Evolutionary conservation across 2,888 invertebrate genomes (phyloP).

Genomic region (Drosophila fungiperda): DNA sequence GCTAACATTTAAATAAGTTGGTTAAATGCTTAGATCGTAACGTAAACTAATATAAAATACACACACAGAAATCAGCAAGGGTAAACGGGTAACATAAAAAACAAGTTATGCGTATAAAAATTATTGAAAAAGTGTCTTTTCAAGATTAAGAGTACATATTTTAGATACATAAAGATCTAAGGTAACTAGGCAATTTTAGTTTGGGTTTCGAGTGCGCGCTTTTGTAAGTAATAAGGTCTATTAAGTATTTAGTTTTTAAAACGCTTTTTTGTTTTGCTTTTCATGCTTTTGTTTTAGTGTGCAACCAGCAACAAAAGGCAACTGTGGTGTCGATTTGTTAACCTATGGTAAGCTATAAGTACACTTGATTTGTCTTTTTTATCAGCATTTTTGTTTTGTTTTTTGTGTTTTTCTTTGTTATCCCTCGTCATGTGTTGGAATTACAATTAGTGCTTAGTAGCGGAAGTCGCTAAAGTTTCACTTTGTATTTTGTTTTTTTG

Average conservation of each 20-base stretch:
- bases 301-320: conserved; percentile 60
- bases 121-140: conserved; percentile 19
- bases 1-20: conserved; percentile 68
- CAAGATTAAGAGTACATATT: conserved; percentile 19
- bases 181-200: conserved; percentile 52
- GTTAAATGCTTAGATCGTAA: conserved; percentile 62
- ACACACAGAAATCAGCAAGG: conserved; percentile 40
- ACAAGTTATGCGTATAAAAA: conserved; percentile 6
- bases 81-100: conserved; percentile 22
- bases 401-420: conserved; percentile 31
- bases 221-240: conserved; percentile 66
- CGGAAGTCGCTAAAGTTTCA: conserved; percentile 58
- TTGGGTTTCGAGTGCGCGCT: conserved; percentile 59
- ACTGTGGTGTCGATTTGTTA: conserved; percentile 45
- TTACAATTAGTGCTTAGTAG: conserved; percentile 54
- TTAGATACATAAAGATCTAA: conserved; percentile 38
- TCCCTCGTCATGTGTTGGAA: conserved; percentile 50
- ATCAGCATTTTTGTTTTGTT: conserved; percentile 21
- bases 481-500: conserved; percentile 32
- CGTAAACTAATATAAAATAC: conserved; percentile 60
- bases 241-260: conserved; percentile 42
- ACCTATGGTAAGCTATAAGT: conserved; percentile 56
- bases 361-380: conserved; percentile 67
- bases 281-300: conserved; percentile 13
- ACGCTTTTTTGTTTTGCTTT: conserved; percentile 6